A percentile compares a stretch with the other conserved stretches of the same genome.
Conservation (phyloP, 2,888 invertebrate species). For the Cremastinae sp. region DNA sequence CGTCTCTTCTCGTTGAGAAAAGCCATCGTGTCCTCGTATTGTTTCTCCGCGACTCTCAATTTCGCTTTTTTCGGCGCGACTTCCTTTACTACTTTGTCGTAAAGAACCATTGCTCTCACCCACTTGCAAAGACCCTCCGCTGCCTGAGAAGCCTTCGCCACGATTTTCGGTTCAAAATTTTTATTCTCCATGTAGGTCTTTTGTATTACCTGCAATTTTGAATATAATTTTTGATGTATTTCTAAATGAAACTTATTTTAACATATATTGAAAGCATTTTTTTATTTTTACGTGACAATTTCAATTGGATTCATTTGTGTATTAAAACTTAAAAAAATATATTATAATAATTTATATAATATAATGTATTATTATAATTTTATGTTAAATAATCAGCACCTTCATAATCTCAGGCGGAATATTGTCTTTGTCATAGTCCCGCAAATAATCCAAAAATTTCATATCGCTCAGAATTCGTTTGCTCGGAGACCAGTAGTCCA, state of each 20-base stretch:
- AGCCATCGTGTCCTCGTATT: conserved; percentile 91
- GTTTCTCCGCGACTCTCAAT: conserved; percentile 89
- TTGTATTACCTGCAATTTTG: conserved; percentile 68
- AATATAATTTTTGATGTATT: too few species aligned
- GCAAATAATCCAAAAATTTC: conserved; percentile 87
- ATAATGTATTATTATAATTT: too few species aligned
- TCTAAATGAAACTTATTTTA: too few species aligned
- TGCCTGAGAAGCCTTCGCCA: conserved; percentile 95
- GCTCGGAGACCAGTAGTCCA: conserved; percentile 93
- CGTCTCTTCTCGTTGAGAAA: conserved; percentile 92
- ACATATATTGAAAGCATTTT: not conserved
- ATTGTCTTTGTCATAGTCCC: conserved; percentile 92
- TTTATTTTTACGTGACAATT: not conserved
- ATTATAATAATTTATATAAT: conserved; percentile 79
- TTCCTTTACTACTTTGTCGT: conserved; percentile 91
- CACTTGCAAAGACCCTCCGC: conserved; percentile 96
- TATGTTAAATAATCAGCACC: too few species aligned
- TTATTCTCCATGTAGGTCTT: conserved; percentile 82
- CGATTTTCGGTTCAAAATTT: conserved; percentile 89
- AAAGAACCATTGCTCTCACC: conserved; percentile 95
- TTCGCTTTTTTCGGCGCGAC: conserved; percentile 94
- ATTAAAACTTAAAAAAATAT: conserved; percentile 1
- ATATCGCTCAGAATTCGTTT: conserved; percentile 91
- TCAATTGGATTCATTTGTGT: too few species aligned
- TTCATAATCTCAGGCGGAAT: conserved; percentile 88